phyloP scores from a whole-genome alignment of 1,140 invertebrate species.

The Anadara kagoshimensis region DNA sequence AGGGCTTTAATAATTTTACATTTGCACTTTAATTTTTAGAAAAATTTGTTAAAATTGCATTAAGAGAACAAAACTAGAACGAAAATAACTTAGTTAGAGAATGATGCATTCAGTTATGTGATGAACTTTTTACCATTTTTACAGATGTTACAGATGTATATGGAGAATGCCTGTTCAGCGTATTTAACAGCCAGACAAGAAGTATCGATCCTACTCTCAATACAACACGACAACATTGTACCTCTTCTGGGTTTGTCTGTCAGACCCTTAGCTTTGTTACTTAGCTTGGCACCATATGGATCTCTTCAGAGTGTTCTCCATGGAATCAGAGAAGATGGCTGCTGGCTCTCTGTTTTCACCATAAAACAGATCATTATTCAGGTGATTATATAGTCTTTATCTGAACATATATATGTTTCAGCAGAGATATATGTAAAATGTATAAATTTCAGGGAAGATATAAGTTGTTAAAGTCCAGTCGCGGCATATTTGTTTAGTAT shows the following conservation, averaged over 20 bases:
- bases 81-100: too few species aligned
- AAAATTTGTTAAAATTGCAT: too few species aligned
- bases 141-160: slow-evolving; percentile 35
- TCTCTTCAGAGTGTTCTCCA: slow-evolving; percentile 88
- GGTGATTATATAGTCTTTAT: slow-evolving; percentile 71
- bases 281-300: slow-evolving; percentile 93
- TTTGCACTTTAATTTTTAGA: too few species aligned
- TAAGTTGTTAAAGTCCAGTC: too few species aligned
- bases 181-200: slow-evolving; percentile 97
- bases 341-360: slow-evolving; percentile 85
- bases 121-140: slow-evolving; percentile 1
- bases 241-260: slow-evolving; percentile 88
- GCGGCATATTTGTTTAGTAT: too few species aligned
- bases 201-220: slow-evolving; percentile 88
- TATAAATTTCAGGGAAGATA: background rate
- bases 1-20: too few species aligned
- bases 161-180: slow-evolving; percentile 87
- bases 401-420: slow-evolving; percentile 11
- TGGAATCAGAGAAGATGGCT: slow-evolving; percentile 88
- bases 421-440: background rate
- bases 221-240: slow-evolving; percentile 93
- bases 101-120: too few species aligned
- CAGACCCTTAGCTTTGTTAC: slow-evolving; percentile 92
- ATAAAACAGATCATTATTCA: slow-evolving; percentile 91
- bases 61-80: too few species aligned